phyloP scores from a whole-genome alignment of 1,140 invertebrate genomes.

The Anagrus nilaparvatae region DNA sequence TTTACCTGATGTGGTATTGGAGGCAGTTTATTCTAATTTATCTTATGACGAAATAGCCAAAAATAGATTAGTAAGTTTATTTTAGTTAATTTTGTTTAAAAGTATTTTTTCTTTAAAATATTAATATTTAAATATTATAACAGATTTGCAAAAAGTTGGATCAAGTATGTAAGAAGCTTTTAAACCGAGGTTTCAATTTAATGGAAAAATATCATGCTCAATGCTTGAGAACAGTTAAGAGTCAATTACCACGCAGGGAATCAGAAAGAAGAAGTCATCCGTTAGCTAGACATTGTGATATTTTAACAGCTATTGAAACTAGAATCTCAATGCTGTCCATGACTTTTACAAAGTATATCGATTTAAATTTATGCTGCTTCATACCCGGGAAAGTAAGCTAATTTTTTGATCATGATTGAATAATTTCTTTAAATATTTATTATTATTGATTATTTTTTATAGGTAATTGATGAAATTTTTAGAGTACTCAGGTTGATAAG shows the following conservation, averaged over 20 bases:
- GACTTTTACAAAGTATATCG: slow-evolving; percentile 84
- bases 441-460: slow-evolving; percentile 17
- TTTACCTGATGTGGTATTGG: slow-evolving; percentile 66
- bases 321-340: slow-evolving; percentile 82
- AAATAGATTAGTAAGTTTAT: slow-evolving; percentile 60
- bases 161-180: slow-evolving; percentile 56
- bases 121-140: slow-evolving; percentile 10
- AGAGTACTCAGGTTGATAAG: slow-evolving; percentile 61
- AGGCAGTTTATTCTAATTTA: slow-evolving; percentile 68
- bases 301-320: slow-evolving; percentile 82
- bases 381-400: slow-evolving; percentile 76
- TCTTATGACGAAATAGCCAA: slow-evolving; percentile 73
- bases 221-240: slow-evolving; percentile 67
- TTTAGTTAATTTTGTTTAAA: neutral
- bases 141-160: slow-evolving; percentile 80
- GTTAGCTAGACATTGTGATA: slow-evolving; percentile 75
- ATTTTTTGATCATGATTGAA: slow-evolving; percentile 5
- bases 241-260: slow-evolving; percentile 74
- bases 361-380: slow-evolving; percentile 75
- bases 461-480: slow-evolving; percentile 85
- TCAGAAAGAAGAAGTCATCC: slow-evolving; percentile 78
- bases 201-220: slow-evolving; percentile 67
- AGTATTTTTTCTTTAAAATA: neutral
- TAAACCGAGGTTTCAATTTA: slow-evolving; percentile 73
- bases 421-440: slow-evolving; percentile 12